A percentile compares a stretch with the other conserved stretches of the same genome.
phyloP scores from a whole-genome alignment of 2,888 invertebrate genomes.

The Allolobophora icterica region DNA sequence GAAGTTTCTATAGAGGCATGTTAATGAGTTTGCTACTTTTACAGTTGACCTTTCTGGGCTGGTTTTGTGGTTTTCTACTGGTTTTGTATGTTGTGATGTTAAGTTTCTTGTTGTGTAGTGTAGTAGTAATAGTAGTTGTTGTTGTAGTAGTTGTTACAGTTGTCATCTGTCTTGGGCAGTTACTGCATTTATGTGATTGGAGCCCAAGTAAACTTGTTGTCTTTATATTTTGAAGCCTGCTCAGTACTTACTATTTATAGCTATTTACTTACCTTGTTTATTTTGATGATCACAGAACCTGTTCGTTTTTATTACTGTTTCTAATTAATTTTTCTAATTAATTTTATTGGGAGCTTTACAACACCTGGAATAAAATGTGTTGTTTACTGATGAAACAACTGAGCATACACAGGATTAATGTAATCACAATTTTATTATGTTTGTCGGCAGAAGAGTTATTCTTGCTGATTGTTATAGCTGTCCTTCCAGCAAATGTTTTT shows the following conservation, averaged over 20 bases:
- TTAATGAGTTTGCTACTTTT: neutral
- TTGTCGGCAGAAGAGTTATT: neutral
- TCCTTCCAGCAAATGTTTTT: neutral
- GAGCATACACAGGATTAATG: no score
- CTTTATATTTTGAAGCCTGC: neutral
- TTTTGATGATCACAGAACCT: no score
- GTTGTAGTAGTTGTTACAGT: neutral
- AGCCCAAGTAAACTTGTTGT: neutral
- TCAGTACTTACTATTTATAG: neutral
- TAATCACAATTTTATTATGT: neutral
- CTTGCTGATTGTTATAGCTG: neutral
- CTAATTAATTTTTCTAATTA: neutral
- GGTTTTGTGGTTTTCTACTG: neutral
- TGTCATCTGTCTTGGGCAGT: neutral
- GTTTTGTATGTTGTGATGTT: neutral
- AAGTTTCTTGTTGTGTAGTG: neutral
- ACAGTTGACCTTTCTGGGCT: neutral
- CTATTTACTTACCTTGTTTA: neutral
- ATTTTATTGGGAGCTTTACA: neutral
- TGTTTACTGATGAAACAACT: no score
- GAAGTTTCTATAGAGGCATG: no score
- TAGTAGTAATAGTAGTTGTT: no score
- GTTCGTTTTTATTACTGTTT: no score
- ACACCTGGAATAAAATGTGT: no score
- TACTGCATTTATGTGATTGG: neutral